Percentiles rank a stretch among this genome's conserved stretches.
Evolutionary conservation across 2,113 vertebrate genomes (phyloP).

Genomic region (Ciconia boyciana): DNA sequence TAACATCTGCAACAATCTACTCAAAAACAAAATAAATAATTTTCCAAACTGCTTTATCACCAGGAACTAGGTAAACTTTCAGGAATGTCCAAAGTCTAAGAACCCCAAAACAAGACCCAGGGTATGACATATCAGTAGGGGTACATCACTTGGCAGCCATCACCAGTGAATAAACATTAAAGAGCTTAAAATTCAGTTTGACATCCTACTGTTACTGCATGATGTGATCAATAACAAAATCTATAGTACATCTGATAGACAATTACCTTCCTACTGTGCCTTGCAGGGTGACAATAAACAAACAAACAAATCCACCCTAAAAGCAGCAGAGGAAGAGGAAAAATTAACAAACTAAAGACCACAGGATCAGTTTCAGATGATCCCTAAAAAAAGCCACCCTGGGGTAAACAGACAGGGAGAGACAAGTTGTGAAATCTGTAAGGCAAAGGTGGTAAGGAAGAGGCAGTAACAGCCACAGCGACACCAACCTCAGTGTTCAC

Average conservation of each 20-base stretch:
- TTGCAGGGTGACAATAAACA: background rate
- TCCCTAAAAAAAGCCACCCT: background rate
- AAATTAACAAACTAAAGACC: background rate
- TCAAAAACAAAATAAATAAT: background rate
- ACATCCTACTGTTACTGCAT: background rate
- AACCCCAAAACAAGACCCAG: background rate
- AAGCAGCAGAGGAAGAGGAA: background rate
- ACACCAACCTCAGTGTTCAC: background rate
- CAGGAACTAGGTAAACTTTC: background rate
- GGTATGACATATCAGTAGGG: background rate
- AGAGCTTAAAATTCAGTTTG: background rate
- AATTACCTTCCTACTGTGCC: background rate
- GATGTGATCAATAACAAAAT: background rate
- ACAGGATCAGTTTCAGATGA: constrained; percentile 16
- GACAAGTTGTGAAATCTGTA: background rate
- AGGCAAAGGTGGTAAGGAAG: background rate
- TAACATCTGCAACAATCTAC: background rate
- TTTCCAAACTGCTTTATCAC: background rate
- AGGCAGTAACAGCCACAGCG: background rate
- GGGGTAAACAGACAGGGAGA: background rate
- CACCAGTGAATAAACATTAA: background rate
- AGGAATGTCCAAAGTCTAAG: background rate
- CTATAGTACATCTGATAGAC: background rate
- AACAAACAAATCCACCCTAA: background rate
- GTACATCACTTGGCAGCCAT: background rate